Evolutionary conservation across 2,113 vertebrate genomes (phyloP).

Genomic region (Clinocottus analis): DNA sequence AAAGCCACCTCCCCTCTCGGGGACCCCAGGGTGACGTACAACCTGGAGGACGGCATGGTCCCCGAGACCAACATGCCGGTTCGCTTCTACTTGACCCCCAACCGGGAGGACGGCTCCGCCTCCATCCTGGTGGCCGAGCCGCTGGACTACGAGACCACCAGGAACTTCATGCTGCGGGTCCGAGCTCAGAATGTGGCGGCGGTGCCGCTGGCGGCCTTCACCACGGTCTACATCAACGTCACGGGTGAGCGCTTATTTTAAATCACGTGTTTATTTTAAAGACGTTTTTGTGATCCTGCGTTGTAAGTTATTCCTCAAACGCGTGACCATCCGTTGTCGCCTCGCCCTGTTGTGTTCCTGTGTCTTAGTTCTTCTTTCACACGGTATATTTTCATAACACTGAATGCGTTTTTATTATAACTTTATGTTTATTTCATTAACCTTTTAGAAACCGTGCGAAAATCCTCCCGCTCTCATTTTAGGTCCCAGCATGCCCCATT

Average conservation of each 20-base stretch:
- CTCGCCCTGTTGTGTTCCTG: background rate
- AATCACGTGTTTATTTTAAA: background rate
- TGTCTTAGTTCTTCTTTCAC: too few relatives aligned
- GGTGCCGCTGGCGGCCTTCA: constrained; percentile 88
- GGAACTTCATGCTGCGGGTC: constrained; percentile 87
- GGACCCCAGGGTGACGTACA: constrained; percentile 90
- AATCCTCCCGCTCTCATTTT: too few relatives aligned
- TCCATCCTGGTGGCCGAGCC: constrained; percentile 90
- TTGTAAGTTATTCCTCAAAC: background rate
- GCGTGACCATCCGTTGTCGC: background rate
- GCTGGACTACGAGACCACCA: constrained; percentile 89
- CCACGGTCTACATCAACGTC: constrained; percentile 85
- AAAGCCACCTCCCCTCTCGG: constrained; percentile 90
- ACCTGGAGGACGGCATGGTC: constrained; percentile 90
- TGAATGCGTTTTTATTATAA: too few relatives aligned
- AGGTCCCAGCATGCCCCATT: too few relatives aligned
- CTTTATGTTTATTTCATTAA: background rate
- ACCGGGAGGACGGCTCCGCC: constrained; percentile 89
- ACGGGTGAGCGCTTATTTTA: constrained; percentile 81
- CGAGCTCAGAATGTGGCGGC: constrained; percentile 90
- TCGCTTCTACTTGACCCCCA: constrained; percentile 91
- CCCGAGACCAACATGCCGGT: constrained; percentile 91
- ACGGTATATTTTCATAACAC: too few relatives aligned
- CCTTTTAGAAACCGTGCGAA: too few relatives aligned
- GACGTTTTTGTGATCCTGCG: background rate